Evolutionary conservation across 2,113 vertebrate species (phyloP).

Genomic region (Pelecanoides urinatrix): DNA sequence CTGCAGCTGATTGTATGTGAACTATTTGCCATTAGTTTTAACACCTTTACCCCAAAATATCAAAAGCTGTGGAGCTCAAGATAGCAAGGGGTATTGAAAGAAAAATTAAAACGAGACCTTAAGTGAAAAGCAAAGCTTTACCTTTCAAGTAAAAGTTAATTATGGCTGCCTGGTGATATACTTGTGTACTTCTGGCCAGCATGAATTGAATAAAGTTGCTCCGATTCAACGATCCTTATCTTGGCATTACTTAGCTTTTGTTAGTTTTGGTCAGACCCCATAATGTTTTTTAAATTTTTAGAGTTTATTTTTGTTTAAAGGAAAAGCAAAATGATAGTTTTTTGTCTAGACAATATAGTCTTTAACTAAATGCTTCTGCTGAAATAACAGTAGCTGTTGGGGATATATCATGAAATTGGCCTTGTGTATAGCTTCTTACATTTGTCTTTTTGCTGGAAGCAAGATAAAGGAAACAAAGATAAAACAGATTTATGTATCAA

Average conservation of each 20-base stretch:
- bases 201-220: neutral
- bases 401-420: neutral
- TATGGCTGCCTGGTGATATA: neutral
- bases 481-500: neutral
- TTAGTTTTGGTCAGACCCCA: neutral
- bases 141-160: neutral
- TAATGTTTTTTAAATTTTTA: neutral
- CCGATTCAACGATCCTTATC: constrained; percentile 24
- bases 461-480: neutral
- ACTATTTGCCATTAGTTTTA: neutral
- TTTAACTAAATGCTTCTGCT: constrained; percentile 22
- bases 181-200: neutral
- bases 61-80: neutral
- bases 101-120: neutral
- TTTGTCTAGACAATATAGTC: constrained; percentile 46
- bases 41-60: neutral
- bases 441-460: neutral
- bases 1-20: neutral
- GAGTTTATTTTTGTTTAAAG: constrained; percentile 37
- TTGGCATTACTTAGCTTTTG: constrained; percentile 8
- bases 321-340: constrained; percentile 22
- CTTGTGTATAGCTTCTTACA: neutral
- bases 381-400: neutral
- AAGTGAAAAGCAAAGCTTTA: neutral
- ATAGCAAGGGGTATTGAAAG: neutral